Percentiles rank a stretch among this genome's conserved stretches.
Evolutionary conservation across 2,113 vertebrate genomes (phyloP).

Genomic region (Bubalus kerabau): DNA sequence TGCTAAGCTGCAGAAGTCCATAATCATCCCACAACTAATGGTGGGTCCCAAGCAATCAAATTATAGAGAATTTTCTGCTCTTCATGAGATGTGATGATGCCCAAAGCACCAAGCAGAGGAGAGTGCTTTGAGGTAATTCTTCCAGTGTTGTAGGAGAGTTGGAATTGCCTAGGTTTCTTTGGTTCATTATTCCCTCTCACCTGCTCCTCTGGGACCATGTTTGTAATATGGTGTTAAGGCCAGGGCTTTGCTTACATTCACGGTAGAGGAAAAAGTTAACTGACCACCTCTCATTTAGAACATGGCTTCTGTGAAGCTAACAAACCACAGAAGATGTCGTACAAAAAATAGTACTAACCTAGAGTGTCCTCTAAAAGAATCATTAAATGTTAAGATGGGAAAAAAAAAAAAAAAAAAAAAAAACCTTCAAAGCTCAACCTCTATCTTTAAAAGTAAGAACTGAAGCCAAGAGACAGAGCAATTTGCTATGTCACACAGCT

Average conservation of each 20-base stretch:
- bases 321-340: background rate
- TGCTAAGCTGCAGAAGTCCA: background rate
- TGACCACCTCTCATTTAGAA: background rate
- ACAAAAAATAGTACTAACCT: background rate
- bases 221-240: too few relatives aligned
- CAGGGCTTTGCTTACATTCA: background rate
- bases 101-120: background rate
- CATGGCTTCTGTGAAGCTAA: background rate
- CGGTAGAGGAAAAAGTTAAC: background rate
- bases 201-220: background rate
- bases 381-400: background rate
- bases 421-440: background rate
- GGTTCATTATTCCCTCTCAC: background rate
- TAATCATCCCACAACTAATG: background rate
- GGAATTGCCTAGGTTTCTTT: background rate
- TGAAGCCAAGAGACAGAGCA: background rate
- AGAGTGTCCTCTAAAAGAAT: background rate
- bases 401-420: background rate
- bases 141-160: background rate
- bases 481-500: background rate
- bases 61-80: background rate
- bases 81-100: background rate
- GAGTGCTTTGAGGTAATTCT: background rate
- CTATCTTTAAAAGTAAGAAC: conserved; percentile 4
- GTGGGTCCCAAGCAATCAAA: background rate